Base-by-base conservation (phyloP, 2,113 vertebrate species). In the Anoura caudifer region DNA sequence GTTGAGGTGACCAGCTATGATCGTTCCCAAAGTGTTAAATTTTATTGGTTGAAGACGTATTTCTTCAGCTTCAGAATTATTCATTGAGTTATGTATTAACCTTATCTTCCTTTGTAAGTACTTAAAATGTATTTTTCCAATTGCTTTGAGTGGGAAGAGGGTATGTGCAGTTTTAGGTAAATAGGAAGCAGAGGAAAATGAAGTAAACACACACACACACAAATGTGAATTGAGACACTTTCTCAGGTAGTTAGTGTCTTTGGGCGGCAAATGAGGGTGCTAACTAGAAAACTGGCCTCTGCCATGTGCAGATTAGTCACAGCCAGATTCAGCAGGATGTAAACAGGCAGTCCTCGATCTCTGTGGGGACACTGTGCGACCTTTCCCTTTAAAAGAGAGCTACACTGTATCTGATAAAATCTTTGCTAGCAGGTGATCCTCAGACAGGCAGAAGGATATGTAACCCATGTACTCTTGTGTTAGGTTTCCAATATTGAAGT, bases 401-500 rank as follows among this genome's bases (percentile, higher is more conserved):
- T 15, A 61, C 15, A 52, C 45, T 56, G 15, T 26, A 16, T 0
- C 0, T 87, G 69, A 73, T 80, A 72, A 56, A 87, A 33, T 88
- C 63, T 95, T 96, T 82, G 20, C 47, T 94, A 83, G 92, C 15
- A 75, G 73, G 4, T 67, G n/a, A 70, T 65, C 80, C 38, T 69
- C n/a, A 82, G 26, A 1, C 86, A 52, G 56, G 70, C 88, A 83
- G 69, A 85, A 14, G 79, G 69, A 75, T 59, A 26, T 0, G 54
- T 33, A 86, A 92, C 72, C 0, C 0, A 14, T 72, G 65, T 75
- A 1, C 13, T 98, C 95, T 11, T 63, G 0, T 90, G 67, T 61
- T 69, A 38, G 33, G 16, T 70, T 96, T 96, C 45, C 3, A 65
- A n/a, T 94, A 61, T 86, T 98, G 59, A 84, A 91, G 31, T n/a